Base-by-base conservation (phyloP, 2,797 vertebrate genomes). In the Phoebastria nigripes region DNA sequence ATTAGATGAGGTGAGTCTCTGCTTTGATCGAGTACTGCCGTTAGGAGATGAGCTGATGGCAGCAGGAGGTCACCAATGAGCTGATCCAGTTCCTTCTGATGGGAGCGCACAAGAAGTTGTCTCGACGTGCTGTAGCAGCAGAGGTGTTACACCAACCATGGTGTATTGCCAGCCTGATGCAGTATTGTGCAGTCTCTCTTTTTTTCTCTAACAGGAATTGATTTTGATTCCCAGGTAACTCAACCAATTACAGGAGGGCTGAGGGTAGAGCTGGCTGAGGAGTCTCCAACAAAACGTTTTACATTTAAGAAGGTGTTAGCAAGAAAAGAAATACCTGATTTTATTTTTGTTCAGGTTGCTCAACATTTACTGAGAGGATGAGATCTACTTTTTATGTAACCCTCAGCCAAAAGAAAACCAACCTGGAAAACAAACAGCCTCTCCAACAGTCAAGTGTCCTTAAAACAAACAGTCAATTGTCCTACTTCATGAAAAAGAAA, bases 141-240 rank as follows among this genome's bases (percentile, higher is more conserved):
- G 82, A 42, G 61, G 29, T 16, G 39, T 47, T 46, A 8, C 14
- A 26, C 21, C 55, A 25, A 4, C 16, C 2, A 5, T 56, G 51
- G 17, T 21, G 78, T 28, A 21, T 35, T 42, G 39, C 71, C 84
- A 46, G 46, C 59, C 52, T 11, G 18, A 11, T 28, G 35, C 52
- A 9, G 22, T 4, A 7, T 9, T 33, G 49, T 31, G 37, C 61
- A 8, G 25, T 24, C 29, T 63, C 26, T 51, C 28, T 59, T 59
- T 63, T 49, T 61, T 42, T 26, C 73, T 74, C 49, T 89, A 51
- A 84, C 74, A 58, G 49, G 84, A 80, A 84, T 74, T 74, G 85
- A 93, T 93, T 84, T 89, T 73, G 33, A 62, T 93, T 80, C 62
- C 67, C 15, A 24, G 54, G 72, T 67, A 79, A 26, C 79, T 84